Evolutionary conservation across 2,888 invertebrate species (phyloP), one percentile per base, ranked within the genome.

Genomic region (Volucella zonaria): DNA sequence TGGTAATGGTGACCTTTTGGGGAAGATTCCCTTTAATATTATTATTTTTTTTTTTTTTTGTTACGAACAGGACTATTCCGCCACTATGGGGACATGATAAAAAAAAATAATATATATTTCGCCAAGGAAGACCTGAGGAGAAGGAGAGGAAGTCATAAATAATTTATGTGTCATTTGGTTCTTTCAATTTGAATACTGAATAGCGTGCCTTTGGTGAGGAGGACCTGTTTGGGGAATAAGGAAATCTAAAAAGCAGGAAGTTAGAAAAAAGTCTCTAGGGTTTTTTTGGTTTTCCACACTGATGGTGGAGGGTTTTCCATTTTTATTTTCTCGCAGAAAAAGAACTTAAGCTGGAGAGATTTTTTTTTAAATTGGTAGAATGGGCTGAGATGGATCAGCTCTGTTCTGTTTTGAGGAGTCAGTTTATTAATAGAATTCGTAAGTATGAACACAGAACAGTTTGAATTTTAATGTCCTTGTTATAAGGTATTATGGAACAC

Each of bases 101-200:
- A 31, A 31, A 31, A 31, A 31, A 23, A 23, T 2, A 23, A 23
- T 2, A 31, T 1, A 31, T 31, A 31, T 31, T 31, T 31, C 6
- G 4, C 6, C 31, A 31, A 31, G 31, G 31, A 31, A 31, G 31
- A 31, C 31, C 31, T 6, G 31, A 23, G 12, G 15, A 15, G 15
- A 8, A 6, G 15, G 11, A 14, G 31, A 14, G 45, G 15, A 68
- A 56, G 73, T 76, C 45, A 82, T 82, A 82, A 77, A 82, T 82
- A 61, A 82, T 82, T 82, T 77, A 82, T 77, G 49, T 82, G 67
- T 73, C 73, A 82, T 82, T 77, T 61, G 49, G 77, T 43, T 82
- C 38, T 61, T 73, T 67, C 43, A 77, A 77, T 82, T 82, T 77
- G 61, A 82, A 82, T 82, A 51, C 47, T 49, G 47, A 61, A 56